These are phyloP conservation scores for Hypomecis punctinalis DNA, from an alignment of 2,888 invertebrate species.

Conservation along the genomic window DNA sequence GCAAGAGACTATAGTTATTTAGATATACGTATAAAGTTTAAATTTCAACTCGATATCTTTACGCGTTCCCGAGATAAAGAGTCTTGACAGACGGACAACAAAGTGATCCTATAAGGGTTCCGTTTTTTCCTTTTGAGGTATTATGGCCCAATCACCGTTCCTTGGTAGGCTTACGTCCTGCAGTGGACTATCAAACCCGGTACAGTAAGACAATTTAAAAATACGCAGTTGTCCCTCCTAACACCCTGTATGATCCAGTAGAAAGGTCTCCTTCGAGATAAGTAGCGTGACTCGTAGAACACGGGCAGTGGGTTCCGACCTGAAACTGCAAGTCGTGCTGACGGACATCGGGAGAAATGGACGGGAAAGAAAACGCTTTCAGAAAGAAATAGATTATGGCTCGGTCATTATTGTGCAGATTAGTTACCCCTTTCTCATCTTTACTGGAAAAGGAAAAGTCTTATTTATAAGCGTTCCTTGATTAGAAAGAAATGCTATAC, in stretches of 20 bases:
- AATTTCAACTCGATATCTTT: too few species aligned
- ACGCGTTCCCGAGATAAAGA: too few species aligned
- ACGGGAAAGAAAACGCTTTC: constrained; percentile 1
- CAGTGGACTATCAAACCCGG: too few species aligned
- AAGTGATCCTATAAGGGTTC: too few species aligned
- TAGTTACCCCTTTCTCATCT: background rate
- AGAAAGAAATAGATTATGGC: background rate
- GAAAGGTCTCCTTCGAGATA: constrained; percentile 39
- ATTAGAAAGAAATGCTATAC: too few species aligned
- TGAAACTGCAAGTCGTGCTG: constrained; percentile 23
- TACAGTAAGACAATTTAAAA: background rate
- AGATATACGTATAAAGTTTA: too few species aligned
- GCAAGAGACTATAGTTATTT: too few species aligned
- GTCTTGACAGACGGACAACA: too few species aligned
- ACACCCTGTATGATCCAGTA: constrained; percentile 5
- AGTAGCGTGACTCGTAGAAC: constrained; percentile 30
- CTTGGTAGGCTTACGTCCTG: too few species aligned
- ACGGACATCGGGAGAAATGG: constrained; percentile 1
- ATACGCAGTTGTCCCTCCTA: background rate
- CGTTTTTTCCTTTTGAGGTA: too few species aligned
- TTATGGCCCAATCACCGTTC: too few species aligned
- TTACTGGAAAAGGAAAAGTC: background rate
- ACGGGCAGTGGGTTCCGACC: constrained; percentile 8
- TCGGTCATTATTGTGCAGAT: constrained; percentile 10
- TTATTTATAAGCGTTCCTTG: too few species aligned